These are phyloP conservation scores for Polydrusus cervinus DNA, from an alignment of 2,888 invertebrate genomes.

Conservation along the genomic window DNA sequence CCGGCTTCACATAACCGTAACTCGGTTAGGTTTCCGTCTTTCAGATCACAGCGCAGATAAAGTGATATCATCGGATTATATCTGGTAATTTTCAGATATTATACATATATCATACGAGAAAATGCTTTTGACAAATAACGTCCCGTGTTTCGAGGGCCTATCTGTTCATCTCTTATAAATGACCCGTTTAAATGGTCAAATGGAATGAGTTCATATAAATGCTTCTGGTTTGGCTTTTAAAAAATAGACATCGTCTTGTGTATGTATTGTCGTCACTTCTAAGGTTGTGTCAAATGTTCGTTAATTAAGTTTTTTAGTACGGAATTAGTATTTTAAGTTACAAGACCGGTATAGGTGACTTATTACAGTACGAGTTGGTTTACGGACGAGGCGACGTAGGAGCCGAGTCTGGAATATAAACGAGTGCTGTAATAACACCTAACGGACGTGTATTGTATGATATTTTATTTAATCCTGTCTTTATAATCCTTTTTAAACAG, in stretches of 20 bases:
- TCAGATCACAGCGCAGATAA: constrained; percentile 55
- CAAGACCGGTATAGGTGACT: too few species aligned
- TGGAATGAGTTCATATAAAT: constrained; percentile 44
- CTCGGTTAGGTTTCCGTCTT: constrained; percentile 54
- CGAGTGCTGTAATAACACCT: too few species aligned
- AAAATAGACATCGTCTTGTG: constrained; percentile 24
- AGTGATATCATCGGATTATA: constrained; percentile 57
- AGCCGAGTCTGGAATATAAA: too few species aligned
- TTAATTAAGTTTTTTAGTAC: too few species aligned
- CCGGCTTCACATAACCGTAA: constrained; percentile 59
- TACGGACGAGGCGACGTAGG: too few species aligned
- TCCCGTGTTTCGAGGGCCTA: constrained; percentile 55
- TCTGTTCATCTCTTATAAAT: constrained; percentile 61
- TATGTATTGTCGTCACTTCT: too few species aligned
- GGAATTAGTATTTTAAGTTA: too few species aligned
- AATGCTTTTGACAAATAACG: constrained; percentile 63
- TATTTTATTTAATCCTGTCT: too few species aligned
- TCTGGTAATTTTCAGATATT: constrained; percentile 59
- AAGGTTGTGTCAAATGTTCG: too few species aligned
- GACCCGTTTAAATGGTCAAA: constrained; percentile 59
- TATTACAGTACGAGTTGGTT: too few species aligned
- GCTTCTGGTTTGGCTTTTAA: constrained; percentile 30
- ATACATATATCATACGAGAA: constrained; percentile 58
- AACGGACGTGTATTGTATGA: too few species aligned
- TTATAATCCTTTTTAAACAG: too few species aligned